Percentiles rank a stretch among this genome's conserved stretches.
Conservation (phyloP, 2,888 invertebrate genomes). For the Drosophila fulvimacula region DNA sequence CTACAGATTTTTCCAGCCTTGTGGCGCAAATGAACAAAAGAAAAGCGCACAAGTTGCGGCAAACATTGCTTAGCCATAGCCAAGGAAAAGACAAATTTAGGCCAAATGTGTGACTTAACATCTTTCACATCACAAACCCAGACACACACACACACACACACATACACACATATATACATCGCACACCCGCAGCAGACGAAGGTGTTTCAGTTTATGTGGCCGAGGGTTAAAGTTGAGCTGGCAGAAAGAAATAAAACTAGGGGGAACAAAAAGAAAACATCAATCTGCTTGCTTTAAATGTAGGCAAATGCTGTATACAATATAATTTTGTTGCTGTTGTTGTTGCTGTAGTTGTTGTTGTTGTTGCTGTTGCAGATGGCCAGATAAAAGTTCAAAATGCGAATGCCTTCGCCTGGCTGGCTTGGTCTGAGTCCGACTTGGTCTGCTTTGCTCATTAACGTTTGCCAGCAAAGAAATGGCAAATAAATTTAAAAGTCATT, state of each 20-base stretch:
- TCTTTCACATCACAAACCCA: conserved; percentile 69
- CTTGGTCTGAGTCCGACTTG: conserved; percentile 26
- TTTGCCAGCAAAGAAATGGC: conserved; percentile 76
- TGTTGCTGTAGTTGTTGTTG: conserved; percentile 32
- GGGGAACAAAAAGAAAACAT: conserved; percentile 46
- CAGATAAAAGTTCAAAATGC: conserved; percentile 78
- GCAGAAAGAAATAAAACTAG: conserved; percentile 57
- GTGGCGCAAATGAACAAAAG: conserved; percentile 75
- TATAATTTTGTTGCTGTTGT: conserved; percentile 65
- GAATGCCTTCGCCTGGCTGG: conserved; percentile 49
- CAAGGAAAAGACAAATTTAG: conserved; percentile 75
- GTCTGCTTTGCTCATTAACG: conserved; percentile 72
- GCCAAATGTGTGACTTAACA: conserved; percentile 81
- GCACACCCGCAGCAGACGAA: conserved; percentile 42
- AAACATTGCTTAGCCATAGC: conserved; percentile 37
- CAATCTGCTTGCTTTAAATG: conserved; percentile 56
- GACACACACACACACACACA: conserved; percentile 35
- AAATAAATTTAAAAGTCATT: conserved; percentile 81
- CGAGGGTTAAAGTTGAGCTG: conserved; percentile 75
- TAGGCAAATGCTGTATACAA: conserved; percentile 71
- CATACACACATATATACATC: too few relatives aligned
- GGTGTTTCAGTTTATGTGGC: conserved; percentile 66
- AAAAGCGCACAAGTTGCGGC: conserved; percentile 53
- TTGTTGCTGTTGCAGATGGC: conserved; percentile 66
- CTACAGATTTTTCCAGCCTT: conserved; percentile 66